A percentile compares a stretch with the other conserved stretches of the same genome.
phyloP scores from a whole-genome alignment of 2,797 vertebrate species.

The Otus scops region DNA sequence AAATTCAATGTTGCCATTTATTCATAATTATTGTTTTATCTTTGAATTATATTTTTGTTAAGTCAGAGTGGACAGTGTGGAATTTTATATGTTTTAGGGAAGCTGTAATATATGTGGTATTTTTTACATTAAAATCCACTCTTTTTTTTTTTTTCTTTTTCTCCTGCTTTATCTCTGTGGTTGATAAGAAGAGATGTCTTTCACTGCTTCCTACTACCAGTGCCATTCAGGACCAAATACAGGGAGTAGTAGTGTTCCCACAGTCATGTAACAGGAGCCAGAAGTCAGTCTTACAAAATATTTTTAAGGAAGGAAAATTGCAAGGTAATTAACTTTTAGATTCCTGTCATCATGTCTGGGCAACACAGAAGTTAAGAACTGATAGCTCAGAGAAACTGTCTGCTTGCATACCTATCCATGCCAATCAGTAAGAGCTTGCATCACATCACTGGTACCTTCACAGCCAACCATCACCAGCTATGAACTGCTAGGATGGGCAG shows the following conservation, averaged over 20 bases:
- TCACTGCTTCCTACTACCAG: neutral
- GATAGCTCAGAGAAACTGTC: neutral
- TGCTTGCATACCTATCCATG: neutral
- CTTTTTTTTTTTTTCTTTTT: neutral
- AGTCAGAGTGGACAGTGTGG: neutral
- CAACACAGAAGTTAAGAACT: neutral
- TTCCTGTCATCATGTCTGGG: neutral
- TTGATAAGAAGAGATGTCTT: neutral
- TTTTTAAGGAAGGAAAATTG: neutral
- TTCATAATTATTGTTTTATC: neutral
- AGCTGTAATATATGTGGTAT: neutral
- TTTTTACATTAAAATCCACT: neutral
- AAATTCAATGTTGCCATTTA: neutral
- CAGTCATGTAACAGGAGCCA: neutral
- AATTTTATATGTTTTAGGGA: neutral
- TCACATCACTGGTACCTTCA: neutral
- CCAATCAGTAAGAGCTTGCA: neutral
- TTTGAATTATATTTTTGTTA: neutral
- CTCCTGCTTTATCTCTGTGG: neutral
- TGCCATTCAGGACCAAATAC: neutral
- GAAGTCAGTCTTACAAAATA: neutral
- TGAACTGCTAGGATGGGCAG: neutral
- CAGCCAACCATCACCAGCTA: neutral
- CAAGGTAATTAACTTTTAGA: neutral
- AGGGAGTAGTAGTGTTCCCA: neutral